Evolutionary conservation across 2,888 invertebrate genomes (phyloP).

Genomic region (Myopa testacea): DNA sequence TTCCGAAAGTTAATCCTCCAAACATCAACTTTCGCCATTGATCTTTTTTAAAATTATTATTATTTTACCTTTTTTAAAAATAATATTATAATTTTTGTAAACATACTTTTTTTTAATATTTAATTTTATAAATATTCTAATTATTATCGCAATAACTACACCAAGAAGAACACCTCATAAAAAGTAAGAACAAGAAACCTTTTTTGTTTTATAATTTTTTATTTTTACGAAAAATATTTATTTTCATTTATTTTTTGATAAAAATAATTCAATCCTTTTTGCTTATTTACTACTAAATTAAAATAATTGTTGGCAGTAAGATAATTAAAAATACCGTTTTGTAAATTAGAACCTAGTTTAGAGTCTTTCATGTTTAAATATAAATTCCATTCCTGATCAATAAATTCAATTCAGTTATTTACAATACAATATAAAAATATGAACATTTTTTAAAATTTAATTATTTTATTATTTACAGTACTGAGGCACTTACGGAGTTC

Average conservation of each 20-base stretch:
- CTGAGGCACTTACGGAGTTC: slow-evolving; percentile 34
- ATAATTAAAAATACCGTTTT: slow-evolving; percentile 20
- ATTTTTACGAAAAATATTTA: slow-evolving; percentile 7
- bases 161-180: no score
- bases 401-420: slow-evolving; percentile 48
- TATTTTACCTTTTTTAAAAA: no score
- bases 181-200: not conserved
- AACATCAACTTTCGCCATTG: no score
- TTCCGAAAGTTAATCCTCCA: no score
- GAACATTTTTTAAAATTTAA: no score
- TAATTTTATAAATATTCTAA: no score
- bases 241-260: not conserved
- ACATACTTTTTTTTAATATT: no score
- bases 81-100: no score
- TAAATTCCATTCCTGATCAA: slow-evolving; percentile 48
- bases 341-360: slow-evolving; percentile 31
- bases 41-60: no score
- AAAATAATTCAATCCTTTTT: not conserved
- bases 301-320: slow-evolving; percentile 22
- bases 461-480: not conserved
- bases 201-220: not conserved
- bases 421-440: slow-evolving; percentile 7
- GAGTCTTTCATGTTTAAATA: slow-evolving; percentile 45
- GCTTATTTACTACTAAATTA: slow-evolving; percentile 6
- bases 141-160: no score